Percentiles rank a stretch among this genome's conserved stretches.
These are phyloP conservation scores for Ptyas mucosa DNA, from an alignment of 2,113 vertebrate genomes.

Conservation along the genomic window DNA sequence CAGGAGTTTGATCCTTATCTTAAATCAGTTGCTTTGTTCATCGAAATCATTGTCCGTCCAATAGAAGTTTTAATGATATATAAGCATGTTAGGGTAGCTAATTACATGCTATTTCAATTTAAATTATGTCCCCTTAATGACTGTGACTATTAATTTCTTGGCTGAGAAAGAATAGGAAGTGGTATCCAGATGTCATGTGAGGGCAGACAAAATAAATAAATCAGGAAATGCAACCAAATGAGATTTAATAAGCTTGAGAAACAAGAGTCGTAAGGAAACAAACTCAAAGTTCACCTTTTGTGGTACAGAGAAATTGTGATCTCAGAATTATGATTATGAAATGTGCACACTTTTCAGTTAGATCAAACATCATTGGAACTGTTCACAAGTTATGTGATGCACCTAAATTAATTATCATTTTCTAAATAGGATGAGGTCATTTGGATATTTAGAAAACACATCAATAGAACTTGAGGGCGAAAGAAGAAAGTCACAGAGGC, in stretches of 20 bases:
- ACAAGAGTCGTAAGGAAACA: constrained; percentile 34
- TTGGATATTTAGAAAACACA: constrained; percentile 64
- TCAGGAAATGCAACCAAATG: constrained; percentile 26
- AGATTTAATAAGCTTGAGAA: constrained; percentile 21
- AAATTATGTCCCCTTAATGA: constrained; percentile 25
- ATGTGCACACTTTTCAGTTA: constrained; percentile 68
- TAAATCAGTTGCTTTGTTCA: background rate
- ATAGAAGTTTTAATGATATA: background rate
- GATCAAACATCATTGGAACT: constrained; percentile 59
- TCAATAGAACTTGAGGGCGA: constrained; percentile 53
- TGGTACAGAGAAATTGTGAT: constrained; percentile 35
- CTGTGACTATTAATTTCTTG: constrained; percentile 38
- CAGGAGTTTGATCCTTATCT: background rate
- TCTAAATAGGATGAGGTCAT: constrained; percentile 58
- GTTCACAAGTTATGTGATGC: constrained; percentile 61
- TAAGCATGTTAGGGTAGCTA: background rate
- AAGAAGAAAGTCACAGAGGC: constrained; percentile 46
- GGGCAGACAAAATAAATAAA: background rate
- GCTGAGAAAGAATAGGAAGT: constrained; percentile 17
- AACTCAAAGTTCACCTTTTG: constrained; percentile 26
- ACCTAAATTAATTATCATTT: constrained; percentile 57
- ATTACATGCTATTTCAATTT: constrained; percentile 25
- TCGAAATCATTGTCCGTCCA: background rate
- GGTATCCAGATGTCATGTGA: background rate
- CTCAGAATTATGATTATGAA: constrained; percentile 47